These are phyloP conservation scores for Cygnus buccinator DNA, from an alignment of 2,113 vertebrate genomes.

Conservation along the genomic window DNA sequence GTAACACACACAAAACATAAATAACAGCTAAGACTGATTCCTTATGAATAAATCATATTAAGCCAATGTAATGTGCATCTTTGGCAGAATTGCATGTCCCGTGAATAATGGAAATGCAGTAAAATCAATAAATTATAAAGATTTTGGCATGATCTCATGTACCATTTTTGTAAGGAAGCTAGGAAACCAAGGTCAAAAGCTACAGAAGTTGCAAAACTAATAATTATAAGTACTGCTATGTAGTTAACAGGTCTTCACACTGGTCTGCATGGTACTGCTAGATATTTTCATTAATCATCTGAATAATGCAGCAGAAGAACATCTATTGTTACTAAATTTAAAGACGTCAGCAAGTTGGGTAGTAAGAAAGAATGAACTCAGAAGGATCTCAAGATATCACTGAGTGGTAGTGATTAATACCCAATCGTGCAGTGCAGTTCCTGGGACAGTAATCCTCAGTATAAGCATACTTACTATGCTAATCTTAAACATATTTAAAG, in stretches of 20 bases:
- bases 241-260: not conserved
- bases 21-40: not conserved
- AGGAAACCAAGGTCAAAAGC: not conserved
- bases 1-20: not conserved
- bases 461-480: not conserved
- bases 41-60: not conserved
- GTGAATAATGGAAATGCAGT: not conserved
- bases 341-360: not conserved
- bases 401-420: not conserved
- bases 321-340: constrained; percentile 15
- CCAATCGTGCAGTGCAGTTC: not conserved
- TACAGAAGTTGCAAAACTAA: not conserved
- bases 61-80: not conserved
- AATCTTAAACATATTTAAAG: not conserved
- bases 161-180: not conserved
- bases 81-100: not conserved
- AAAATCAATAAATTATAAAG: not conserved
- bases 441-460: not conserved
- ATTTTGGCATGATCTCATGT: not conserved
- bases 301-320: constrained; percentile 47
- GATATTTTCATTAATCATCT: constrained; percentile 44
- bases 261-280: not conserved
- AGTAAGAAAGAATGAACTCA: not conserved
- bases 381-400: not conserved
- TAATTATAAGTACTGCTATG: not conserved